A percentile compares a stretch with the other conserved stretches of the same genome.
Conservation (phyloP, 1,140 invertebrate genomes). For the Chironomus striatipennis region DNA sequence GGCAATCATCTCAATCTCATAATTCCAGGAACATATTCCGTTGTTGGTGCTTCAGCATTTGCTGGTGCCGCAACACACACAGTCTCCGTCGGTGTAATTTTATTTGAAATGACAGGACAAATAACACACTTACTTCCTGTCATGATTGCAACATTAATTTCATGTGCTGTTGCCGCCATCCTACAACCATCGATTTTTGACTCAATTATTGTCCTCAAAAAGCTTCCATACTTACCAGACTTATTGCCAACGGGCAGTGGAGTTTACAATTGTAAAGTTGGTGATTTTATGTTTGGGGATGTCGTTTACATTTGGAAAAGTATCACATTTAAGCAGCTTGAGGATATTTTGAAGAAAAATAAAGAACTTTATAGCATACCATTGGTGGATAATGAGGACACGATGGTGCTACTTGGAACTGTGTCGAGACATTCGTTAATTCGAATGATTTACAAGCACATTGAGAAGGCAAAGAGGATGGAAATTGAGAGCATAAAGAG, state of each 20-base stretch:
- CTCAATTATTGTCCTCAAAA: slow-evolving; percentile 96
- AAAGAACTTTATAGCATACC: slow-evolving; percentile 69
- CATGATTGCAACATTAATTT: slow-evolving; percentile 89
- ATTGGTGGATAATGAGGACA: slow-evolving; percentile 81
- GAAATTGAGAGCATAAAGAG: slow-evolving; percentile 47
- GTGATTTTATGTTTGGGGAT: slow-evolving; percentile 92
- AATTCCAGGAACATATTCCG: slow-evolving; percentile 86
- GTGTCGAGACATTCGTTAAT: slow-evolving; percentile 85
- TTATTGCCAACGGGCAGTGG: slow-evolving; percentile 75
- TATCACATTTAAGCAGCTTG: slow-evolving; percentile 80
- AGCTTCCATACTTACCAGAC: slow-evolving; percentile 91
- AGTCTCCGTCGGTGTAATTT: slow-evolving; percentile 94
- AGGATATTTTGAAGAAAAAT: slow-evolving; percentile 60
- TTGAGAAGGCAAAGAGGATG: slow-evolving; percentile 58
- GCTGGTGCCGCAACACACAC: slow-evolving; percentile 96
- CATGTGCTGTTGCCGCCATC: slow-evolving; percentile 86
- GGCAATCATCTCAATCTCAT: slow-evolving; percentile 77
- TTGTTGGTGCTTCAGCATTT: slow-evolving; percentile 89
- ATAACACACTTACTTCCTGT: slow-evolving; percentile 95
- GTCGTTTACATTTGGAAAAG: slow-evolving; percentile 86
- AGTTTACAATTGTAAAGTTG: slow-evolving; percentile 89
- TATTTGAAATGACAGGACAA: slow-evolving; percentile 97
- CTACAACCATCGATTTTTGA: slow-evolving; percentile 97
- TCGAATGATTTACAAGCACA: slow-evolving; percentile 76
- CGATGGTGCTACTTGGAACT: slow-evolving; percentile 89